These are phyloP conservation scores for Maylandia zebra DNA, from an alignment of 2,113 vertebrate species.

Conservation along the genomic window DNA sequence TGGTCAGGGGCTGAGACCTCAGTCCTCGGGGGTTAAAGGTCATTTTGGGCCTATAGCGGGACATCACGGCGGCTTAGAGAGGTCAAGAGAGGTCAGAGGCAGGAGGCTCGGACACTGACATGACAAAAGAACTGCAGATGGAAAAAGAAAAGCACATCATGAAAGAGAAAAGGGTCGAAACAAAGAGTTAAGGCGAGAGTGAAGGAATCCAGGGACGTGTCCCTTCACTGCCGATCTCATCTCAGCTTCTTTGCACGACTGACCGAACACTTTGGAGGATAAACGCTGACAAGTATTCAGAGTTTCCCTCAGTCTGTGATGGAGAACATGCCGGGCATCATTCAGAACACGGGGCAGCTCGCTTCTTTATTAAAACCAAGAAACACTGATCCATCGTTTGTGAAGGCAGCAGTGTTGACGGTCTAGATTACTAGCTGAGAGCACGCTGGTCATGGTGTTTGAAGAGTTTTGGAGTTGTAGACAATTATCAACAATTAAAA, in stretches of 20 bases:
- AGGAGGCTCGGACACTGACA: conserved; percentile 14
- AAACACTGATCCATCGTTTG: neutral
- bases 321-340: neutral
- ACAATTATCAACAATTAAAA: neutral
- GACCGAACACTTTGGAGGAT: neutral
- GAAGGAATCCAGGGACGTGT: neutral
- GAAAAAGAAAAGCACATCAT: conserved; percentile 33
- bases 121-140: conserved; percentile 21
- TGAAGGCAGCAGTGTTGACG: neutral
- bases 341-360: neutral
- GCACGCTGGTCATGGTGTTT: neutral
- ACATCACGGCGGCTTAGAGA: conserved; percentile 44
- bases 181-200: neutral
- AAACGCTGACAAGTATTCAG: neutral
- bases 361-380: neutral
- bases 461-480: neutral
- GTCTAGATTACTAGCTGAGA: neutral
- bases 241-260: neutral
- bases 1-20: conserved; percentile 26
- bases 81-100: conserved; percentile 39
- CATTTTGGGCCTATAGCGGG: conserved; percentile 18
- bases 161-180: neutral
- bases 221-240: neutral
- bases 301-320: neutral
- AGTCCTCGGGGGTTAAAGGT: conserved; percentile 42